These are phyloP conservation scores for Leucopsar rothschildi DNA, from an alignment of 2,113 vertebrate species.

Conservation along the genomic window DNA sequence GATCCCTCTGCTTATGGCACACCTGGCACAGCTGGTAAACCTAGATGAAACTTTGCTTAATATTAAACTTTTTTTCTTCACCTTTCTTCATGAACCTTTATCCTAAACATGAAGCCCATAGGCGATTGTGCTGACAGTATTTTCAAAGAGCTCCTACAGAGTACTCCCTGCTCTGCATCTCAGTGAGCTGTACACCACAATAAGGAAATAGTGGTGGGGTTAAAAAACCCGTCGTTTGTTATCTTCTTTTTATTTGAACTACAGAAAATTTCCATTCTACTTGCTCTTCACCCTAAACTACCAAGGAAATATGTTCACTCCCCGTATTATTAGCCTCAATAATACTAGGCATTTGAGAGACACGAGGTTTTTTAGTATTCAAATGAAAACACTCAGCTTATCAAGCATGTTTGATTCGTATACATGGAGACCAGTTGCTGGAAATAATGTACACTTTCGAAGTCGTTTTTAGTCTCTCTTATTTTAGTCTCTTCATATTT, in stretches of 20 bases:
- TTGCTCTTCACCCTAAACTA: background rate
- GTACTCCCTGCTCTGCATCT: background rate
- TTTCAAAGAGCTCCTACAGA: background rate
- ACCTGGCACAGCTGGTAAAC: background rate
- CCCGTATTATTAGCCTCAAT: background rate
- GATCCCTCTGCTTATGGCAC: too few relatives aligned
- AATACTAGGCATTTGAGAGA: background rate
- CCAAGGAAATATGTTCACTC: background rate
- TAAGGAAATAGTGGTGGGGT: background rate
- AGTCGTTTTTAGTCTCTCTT: background rate
- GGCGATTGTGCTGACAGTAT: fast-evolving
- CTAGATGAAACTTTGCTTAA: background rate
- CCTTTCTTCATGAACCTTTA: background rate
- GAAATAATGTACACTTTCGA: background rate
- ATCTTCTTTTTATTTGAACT: background rate
- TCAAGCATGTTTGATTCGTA: background rate
- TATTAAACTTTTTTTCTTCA: background rate
- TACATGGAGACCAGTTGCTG: background rate
- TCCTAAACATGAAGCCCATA: background rate
- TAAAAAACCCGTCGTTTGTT: background rate
- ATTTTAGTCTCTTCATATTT: background rate
- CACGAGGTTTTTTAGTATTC: background rate
- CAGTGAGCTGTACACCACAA: background rate
- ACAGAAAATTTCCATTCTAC: background rate
- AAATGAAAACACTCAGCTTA: background rate